These are phyloP conservation scores for Hirtodrosophila cameraria DNA, from an alignment of 2,888 invertebrate species.

Conservation along the genomic window DNA sequence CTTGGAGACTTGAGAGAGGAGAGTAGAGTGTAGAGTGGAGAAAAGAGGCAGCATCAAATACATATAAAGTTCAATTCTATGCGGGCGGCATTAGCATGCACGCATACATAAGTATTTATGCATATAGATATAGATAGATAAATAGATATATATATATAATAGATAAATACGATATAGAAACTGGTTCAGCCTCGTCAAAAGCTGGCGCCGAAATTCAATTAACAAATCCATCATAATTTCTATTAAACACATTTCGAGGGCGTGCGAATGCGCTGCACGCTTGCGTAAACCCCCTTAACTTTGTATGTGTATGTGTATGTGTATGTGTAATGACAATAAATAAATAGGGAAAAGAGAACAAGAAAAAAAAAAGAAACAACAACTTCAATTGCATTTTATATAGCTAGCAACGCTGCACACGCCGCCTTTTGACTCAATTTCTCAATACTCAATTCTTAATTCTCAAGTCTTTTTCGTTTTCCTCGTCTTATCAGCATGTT, in stretches of 20 bases:
- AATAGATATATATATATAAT: not conserved
- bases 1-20: conserved; percentile 40
- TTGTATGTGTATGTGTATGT: too few relatives aligned
- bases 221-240: conserved; percentile 80
- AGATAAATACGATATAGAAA: conserved; percentile 29
- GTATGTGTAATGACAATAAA: too few relatives aligned
- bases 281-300: conserved; percentile 11
- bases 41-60: conserved; percentile 9
- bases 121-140: not conserved
- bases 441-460: conserved; percentile 15
- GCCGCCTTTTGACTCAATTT: conserved; percentile 28
- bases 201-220: conserved; percentile 70
- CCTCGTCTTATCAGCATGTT: conserved; percentile 57
- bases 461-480: conserved; percentile 25
- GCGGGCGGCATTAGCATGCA: conserved; percentile 20
- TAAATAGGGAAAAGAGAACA: too few relatives aligned
- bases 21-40: too few relatives aligned
- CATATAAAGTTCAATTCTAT: conserved; percentile 28
- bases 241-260: conserved; percentile 57
- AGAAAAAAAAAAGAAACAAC: not conserved
- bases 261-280: conserved; percentile 26
- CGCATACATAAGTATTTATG: conserved; percentile 8
- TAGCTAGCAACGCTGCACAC: conserved; percentile 28
- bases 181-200: conserved; percentile 60
- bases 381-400: conserved; percentile 39